phyloP scores from a whole-genome alignment of 1,140 invertebrate genomes.

The Phymorhynchus buccinoides region DNA sequence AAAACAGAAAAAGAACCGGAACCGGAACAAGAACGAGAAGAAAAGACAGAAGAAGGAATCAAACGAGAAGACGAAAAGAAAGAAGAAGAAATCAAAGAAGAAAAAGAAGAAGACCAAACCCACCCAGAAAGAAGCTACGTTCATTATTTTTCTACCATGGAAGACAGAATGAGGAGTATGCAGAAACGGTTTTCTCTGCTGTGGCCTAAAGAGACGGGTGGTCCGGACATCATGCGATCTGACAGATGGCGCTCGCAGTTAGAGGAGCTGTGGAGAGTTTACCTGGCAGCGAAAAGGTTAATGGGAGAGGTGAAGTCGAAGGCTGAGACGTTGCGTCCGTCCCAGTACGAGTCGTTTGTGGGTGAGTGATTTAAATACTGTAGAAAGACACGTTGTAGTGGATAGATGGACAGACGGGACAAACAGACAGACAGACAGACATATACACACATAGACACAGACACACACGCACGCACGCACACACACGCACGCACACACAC shows the following conservation, averaged over 20 bases:
- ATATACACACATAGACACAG: neutral
- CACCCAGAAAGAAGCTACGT: neutral
- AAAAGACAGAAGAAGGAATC: too few relatives aligned
- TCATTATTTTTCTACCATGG: constrained; percentile 19
- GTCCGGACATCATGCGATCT: neutral
- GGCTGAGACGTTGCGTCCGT: neutral
- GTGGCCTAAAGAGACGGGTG: neutral
- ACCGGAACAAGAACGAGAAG: too few relatives aligned
- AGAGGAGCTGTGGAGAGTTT: neutral
- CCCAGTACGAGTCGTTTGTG: neutral
- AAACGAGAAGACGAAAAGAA: too few relatives aligned
- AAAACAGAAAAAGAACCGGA: neutral
- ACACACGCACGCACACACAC: neutral
- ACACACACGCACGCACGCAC: neutral
- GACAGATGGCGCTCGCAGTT: neutral
- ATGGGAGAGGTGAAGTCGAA: neutral
- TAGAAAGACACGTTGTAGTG: too few relatives aligned
- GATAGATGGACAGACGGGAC: too few relatives aligned
- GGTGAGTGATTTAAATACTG: too few relatives aligned
- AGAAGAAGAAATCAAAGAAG: neutral
- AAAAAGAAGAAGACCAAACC: too few relatives aligned
- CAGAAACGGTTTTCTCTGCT: neutral
- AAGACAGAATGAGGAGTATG: neutral
- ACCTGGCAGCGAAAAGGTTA: neutral
- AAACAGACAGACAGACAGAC: too few relatives aligned